A percentile compares a stretch with the other conserved stretches of the same genome.
phyloP scores from a whole-genome alignment of 2,888 invertebrate genomes.

The Platycnemis pennipes region DNA sequence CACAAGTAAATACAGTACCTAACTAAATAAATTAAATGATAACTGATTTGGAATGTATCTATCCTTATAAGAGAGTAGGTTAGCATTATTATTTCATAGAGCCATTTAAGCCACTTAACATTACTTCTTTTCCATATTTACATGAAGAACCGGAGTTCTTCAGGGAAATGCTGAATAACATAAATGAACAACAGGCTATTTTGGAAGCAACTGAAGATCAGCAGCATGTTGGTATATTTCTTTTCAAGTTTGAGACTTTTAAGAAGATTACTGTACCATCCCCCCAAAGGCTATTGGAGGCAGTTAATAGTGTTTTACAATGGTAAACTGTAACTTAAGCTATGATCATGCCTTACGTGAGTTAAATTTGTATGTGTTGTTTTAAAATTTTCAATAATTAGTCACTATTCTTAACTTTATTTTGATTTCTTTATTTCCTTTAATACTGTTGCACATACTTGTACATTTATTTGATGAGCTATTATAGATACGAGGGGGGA shows the following conservation, averaged over 20 bases:
- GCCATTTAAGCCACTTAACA: neutral
- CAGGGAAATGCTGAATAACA: slow-evolving; percentile 33
- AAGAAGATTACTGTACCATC: slow-evolving; percentile 33
- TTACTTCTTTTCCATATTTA: slow-evolving; percentile 10
- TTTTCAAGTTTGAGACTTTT: slow-evolving; percentile 23
- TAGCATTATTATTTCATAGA: neutral
- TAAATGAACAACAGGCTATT: slow-evolving; percentile 24
- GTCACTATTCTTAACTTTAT: too few species aligned
- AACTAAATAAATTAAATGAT: too few species aligned
- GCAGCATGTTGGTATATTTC: slow-evolving; percentile 45
- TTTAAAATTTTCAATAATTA: too few species aligned
- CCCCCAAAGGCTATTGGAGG: neutral
- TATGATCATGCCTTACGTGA: too few species aligned
- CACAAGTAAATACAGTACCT: too few species aligned
- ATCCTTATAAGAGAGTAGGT: neutral
- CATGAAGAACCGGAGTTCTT: slow-evolving; percentile 70
- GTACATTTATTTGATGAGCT: too few species aligned
- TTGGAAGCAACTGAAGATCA: slow-evolving; percentile 38
- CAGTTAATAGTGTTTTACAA: slow-evolving; percentile 40
- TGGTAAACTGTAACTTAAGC: neutral
- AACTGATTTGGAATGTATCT: too few species aligned
- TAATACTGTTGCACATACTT: too few species aligned
- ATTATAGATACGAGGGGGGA: too few species aligned
- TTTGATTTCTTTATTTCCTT: too few species aligned
- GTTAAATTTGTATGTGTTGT: too few species aligned